These are phyloP conservation scores for Zaprionus obscuricornis DNA, from an alignment of 2,888 invertebrate species.

Conservation along the genomic window DNA sequence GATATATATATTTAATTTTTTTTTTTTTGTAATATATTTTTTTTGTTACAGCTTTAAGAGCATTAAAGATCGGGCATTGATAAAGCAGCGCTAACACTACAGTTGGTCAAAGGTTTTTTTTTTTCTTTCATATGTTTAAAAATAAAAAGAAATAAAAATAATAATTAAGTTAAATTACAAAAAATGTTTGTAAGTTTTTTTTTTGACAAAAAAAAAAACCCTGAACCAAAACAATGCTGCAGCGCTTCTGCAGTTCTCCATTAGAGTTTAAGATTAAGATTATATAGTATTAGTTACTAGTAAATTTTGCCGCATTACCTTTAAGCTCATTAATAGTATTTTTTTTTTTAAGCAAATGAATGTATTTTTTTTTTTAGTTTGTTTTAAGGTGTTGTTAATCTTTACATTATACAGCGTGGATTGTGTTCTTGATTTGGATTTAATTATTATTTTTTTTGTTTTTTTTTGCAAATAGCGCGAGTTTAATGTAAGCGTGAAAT, in stretches of 20 bases:
- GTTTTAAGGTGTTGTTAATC: conserved; percentile 47
- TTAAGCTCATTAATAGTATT: conserved; percentile 43
- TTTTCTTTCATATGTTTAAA: background rate
- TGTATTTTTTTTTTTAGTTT: conserved; percentile 38
- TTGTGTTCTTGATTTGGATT: conserved; percentile 57
- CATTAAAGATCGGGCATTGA: conserved; percentile 50
- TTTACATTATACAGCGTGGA: conserved; percentile 69
- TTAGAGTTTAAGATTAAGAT: conserved; percentile 5
- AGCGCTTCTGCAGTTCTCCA: conserved; percentile 15
- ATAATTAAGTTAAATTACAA: too few relatives aligned
- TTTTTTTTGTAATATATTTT: conserved; percentile 38
- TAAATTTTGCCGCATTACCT: conserved; percentile 48
- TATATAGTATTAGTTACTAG: conserved; percentile 14
- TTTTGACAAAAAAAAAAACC: conserved; percentile 38
- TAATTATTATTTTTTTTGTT: conserved; percentile 15
- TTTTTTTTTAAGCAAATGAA: conserved; percentile 37
- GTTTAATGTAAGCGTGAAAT: conserved; percentile 47
- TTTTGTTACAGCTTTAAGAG: conserved; percentile 44
- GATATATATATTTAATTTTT: too few relatives aligned
- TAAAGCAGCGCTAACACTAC: conserved; percentile 14
- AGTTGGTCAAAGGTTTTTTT: conserved; percentile 47
- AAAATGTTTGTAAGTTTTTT: conserved; percentile 1
- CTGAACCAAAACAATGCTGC: conserved; percentile 41
- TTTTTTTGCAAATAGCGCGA: conserved; percentile 44
- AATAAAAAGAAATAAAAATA: conserved; percentile 5